These are phyloP conservation scores for Peromyscus nudipes DNA, from an alignment of 2,797 vertebrate species.

Conservation along the genomic window DNA sequence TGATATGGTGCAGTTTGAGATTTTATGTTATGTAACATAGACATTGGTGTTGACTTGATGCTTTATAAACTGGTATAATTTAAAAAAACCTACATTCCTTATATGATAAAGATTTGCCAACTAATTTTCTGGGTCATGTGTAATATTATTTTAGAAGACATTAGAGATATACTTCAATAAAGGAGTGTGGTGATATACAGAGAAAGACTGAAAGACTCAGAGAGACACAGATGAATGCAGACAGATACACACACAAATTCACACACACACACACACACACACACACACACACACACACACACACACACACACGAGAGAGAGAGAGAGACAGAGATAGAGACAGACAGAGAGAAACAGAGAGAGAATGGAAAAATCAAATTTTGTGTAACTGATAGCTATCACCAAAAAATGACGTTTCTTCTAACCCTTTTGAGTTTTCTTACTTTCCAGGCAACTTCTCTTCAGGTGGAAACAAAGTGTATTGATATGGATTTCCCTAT, in stretches of 20 bases:
- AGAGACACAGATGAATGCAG: not conserved
- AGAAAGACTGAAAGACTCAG: too few species aligned
- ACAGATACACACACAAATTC: not conserved
- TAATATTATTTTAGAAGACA: not conserved
- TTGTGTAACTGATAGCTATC: not conserved
- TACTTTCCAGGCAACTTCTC: not conserved
- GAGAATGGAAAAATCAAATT: not conserved
- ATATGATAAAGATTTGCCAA: not conserved
- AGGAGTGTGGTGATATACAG: too few species aligned
- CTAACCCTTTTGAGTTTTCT: not conserved
- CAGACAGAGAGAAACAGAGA: not conserved
- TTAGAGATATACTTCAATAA: not conserved
- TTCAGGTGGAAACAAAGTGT: not conserved
- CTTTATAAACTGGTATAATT: not conserved
- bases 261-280: not conserved
- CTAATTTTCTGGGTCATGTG: not conserved
- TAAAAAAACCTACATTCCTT: not conserved
- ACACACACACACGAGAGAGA: not conserved
- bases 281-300: not conserved
- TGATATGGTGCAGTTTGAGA: too few species aligned
- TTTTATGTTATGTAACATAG: not conserved
- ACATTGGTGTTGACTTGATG: not conserved
- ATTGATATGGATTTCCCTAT: not conserved
- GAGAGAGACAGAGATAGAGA: too few species aligned
- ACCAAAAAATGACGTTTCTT: not conserved